Evolutionary conservation across 2,888 invertebrate species (phyloP), one percentile per base, ranked within the genome.

Genomic region (Sussaba pulchella): DNA sequence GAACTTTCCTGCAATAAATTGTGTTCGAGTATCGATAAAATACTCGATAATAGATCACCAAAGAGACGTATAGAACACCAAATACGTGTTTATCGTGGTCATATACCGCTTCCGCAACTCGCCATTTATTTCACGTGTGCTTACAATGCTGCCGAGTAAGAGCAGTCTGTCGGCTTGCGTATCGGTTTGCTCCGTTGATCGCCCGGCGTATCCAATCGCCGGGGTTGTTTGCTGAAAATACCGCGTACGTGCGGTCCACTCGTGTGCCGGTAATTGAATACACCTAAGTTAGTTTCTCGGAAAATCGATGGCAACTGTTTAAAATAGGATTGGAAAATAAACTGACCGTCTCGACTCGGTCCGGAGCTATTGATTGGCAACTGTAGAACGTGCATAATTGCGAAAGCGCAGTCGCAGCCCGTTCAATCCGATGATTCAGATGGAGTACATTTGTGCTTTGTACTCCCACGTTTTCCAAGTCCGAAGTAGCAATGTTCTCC

Each of bases 181-280:
- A 69, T 41, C 52, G 54, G 17, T 43, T 54, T 54, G 41, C 36
- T 41, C 26, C 54, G 41, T 54, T 69, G 69, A 69, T 69, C 54
- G 69, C 17, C 54, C 10, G 24, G 26, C 36, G 41, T 69, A 24
- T 69, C 52, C 54, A 69, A 67, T 50, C 66, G 67, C 10, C 43
- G 67, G 17, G 36, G 36, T 36, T 39, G 67, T 50, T 67, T 66
- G 66, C 50, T 5, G 31, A 54, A 54, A 54, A 12, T 5, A 47
- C 31, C 12, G 12, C 47, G 50, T 50, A 66, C 47, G 66, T 66
- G 31, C n/a, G 14, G 14, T 50, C 9, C 36, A 39, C 50, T 52
- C 50, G 67, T 50, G 50, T 21, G 36, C 66, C 67, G 41, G 69
- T 69, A 69, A 69, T 69, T 69, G 41, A 69, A 69, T 54, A 69